phyloP scores from a whole-genome alignment of 2,888 invertebrate genomes.

The Ceraclea dissimilis region DNA sequence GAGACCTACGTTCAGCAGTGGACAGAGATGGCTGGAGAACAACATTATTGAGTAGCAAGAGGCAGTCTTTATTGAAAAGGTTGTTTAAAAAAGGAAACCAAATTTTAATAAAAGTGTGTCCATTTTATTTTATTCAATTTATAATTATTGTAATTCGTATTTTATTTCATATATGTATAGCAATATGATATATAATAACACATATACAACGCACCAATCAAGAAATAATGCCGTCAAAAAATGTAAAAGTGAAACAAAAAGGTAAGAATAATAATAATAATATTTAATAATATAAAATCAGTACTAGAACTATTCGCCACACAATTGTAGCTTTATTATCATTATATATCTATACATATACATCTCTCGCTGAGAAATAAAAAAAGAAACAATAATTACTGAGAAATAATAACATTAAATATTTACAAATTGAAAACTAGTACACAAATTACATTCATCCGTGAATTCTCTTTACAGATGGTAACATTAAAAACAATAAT shows the following conservation, averaged over 20 bases:
- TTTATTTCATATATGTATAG: constrained; percentile 26
- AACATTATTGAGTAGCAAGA: too few species aligned
- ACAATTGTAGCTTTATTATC: constrained; percentile 10
- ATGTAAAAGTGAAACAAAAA: constrained; percentile 20
- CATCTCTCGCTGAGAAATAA: constrained; percentile 16
- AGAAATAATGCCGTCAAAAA: constrained; percentile 25
- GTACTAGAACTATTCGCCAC: constrained; percentile 20
- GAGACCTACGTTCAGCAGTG: too few species aligned
- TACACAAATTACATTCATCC: constrained; percentile 24
- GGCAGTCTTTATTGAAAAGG: too few species aligned
- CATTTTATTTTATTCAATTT: constrained; percentile 26
- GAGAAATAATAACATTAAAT: constrained; percentile 11
- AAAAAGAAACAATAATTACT: constrained; percentile 12
- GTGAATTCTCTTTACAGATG: constrained; percentile 24
- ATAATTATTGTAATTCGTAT: constrained; percentile 27
- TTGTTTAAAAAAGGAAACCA: constrained; percentile 14
- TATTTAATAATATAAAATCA: constrained; percentile 11
- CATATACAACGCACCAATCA: constrained; percentile 27
- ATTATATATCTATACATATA: constrained; percentile 6
- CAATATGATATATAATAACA: constrained; percentile 27
- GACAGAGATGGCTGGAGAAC: too few species aligned
- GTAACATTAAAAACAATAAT: constrained; percentile 24
- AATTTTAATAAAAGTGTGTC: constrained; percentile 26
- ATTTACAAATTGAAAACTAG: constrained; percentile 27
- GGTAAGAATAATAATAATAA: constrained; percentile 8